Conservation (phyloP, 2,888 invertebrate species). For the Atherix ibis region DNA sequence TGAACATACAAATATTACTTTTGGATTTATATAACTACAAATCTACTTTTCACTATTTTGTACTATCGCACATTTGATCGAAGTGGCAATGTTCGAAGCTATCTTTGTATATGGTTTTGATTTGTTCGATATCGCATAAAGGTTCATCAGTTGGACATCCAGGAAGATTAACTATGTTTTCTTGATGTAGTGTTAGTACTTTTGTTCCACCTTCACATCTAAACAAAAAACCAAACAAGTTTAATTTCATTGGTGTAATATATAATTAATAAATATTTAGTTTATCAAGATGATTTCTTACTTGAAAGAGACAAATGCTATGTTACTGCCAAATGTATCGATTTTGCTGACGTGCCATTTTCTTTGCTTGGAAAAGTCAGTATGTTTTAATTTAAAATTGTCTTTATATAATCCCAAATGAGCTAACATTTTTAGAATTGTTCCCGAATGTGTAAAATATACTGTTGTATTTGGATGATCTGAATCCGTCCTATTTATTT, state of each 20-base stretch:
- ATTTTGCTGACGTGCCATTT: conserved; percentile 47
- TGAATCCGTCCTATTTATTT: conserved; percentile 21
- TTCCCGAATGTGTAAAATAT: conserved; percentile 72
- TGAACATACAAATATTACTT: no score
- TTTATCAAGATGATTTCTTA: no score
- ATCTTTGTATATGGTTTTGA: conserved; percentile 41
- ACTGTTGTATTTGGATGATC: conserved; percentile 38
- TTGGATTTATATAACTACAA: neutral
- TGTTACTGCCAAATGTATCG: conserved; percentile 63
- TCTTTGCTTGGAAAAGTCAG: conserved; percentile 34
- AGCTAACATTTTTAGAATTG: conserved; percentile 57
- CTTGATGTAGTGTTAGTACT: conserved; percentile 60
- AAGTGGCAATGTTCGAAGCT: conserved; percentile 51
- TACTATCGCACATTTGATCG: conserved; percentile 49
- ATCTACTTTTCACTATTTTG: conserved; percentile 1
- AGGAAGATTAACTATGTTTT: conserved; percentile 48
- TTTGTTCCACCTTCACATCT: conserved; percentile 37
- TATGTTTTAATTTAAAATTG: conserved; percentile 39
- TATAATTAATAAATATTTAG: conserved; percentile 4
- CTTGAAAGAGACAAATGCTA: conserved; percentile 60
- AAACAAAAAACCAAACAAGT: conserved; percentile 15
- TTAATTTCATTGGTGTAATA: conserved; percentile 4
- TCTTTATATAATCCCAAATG: conserved; percentile 60
- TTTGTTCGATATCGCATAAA: conserved; percentile 45
- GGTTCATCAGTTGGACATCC: conserved; percentile 43